A percentile compares a stretch with the other conserved stretches of the same genome.
These are phyloP conservation scores for Philhelius pedissequus DNA, from an alignment of 2,888 invertebrate genomes.

Conservation along the genomic window DNA sequence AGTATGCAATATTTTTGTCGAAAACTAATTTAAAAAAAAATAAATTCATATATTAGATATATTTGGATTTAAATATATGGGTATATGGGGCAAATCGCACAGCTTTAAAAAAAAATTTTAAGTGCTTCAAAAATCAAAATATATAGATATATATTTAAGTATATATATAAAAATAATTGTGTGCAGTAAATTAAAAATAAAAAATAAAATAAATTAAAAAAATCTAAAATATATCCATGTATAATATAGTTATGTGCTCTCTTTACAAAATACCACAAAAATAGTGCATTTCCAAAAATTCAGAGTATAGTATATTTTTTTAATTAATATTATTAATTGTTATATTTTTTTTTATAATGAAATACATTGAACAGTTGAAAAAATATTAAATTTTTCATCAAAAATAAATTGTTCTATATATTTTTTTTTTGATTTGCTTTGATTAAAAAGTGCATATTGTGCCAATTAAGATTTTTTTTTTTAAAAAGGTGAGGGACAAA, in stretches of 20 bases:
- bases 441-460: constrained; percentile 59
- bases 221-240: constrained; percentile 54
- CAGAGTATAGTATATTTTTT: constrained; percentile 9
- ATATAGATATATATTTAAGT: constrained; percentile 25
- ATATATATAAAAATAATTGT: constrained; percentile 15
- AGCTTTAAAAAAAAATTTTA: constrained; percentile 43
- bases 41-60: not conserved
- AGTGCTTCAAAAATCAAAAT: constrained; percentile 63
- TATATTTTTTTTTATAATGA: constrained; percentile 17
- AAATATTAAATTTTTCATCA: constrained; percentile 20
- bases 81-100: constrained; percentile 59
- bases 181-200: constrained; percentile 37
- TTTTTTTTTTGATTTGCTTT: not conserved
- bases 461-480: constrained; percentile 56
- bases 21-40: constrained; percentile 22
- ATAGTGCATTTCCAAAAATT: constrained; percentile 65
- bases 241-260: constrained; percentile 60
- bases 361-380: constrained; percentile 52
- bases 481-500: constrained; percentile 1
- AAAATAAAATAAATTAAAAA: not conserved
- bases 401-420: constrained; percentile 15
- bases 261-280: constrained; percentile 69
- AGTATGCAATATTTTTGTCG: constrained; percentile 20
- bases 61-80: constrained; percentile 22
- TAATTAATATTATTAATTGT: not conserved